Base-by-base conservation (phyloP, 1,140 invertebrate species). In the Orchestia grillus region DNA sequence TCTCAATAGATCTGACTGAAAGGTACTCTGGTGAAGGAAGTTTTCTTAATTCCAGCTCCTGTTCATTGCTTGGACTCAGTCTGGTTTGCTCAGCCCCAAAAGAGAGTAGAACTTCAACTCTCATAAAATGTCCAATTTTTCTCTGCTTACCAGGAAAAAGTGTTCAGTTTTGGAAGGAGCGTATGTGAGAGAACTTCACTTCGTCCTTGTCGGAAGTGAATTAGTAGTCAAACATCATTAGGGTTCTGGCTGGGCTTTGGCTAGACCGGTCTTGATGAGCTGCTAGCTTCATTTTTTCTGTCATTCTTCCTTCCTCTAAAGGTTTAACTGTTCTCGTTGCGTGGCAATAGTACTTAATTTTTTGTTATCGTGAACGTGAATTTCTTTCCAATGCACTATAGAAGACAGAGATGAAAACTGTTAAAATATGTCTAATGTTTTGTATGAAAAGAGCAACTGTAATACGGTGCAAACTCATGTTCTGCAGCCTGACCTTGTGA, bases 241-340 rank as follows among this genome's bases (percentile, higher is more conserved):
- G 62, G 36, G 62, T 77, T 77, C 62, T 77, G 11, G 1, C 62
- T 77, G 11, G 62, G 62, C 62, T 77, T 77, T 77, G 28, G 62
- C 62, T 19, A 77, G 62, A 77, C 62, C 36, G 62, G 62, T 77
- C 28, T 77, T 77, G 62, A 77, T 77, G 62, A 77, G 62, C 62
- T 77, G 62, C 62, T 15, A 53, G 47, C 62, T 3, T 3, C 11
- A 98, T 96, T 91, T 94, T n/a, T 95, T 43, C 23, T 57, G 15
- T 41, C 36, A 36, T 53, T 53, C 62, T 36, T 77, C 62, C 11
- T 77, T 77, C 28, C 28, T 77, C 28, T 3, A 36, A 77, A 36
- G 36, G 28, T 36, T 36, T 3, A 77, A 3, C 28, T 36, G 1
- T 77, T 36, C 11, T 36, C 28, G 11, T 15, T 36, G 28, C 36